phyloP scores from a whole-genome alignment of 2,888 invertebrate species.

The Entomobrya proxima region DNA sequence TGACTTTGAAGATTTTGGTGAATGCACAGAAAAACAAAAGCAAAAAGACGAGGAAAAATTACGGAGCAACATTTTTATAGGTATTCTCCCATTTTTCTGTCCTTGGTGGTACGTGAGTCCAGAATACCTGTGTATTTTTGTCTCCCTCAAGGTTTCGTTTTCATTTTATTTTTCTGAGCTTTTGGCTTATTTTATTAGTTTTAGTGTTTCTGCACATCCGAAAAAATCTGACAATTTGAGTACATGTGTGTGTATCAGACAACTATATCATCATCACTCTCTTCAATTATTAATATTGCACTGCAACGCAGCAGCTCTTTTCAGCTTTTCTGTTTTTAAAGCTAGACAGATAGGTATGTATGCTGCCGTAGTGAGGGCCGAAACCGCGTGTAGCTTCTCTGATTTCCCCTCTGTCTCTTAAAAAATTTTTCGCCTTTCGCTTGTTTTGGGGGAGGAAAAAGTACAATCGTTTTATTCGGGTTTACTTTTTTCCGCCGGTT shows the following conservation, averaged over 20 bases:
- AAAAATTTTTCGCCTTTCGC: conserved; percentile 32
- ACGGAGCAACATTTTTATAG: no score
- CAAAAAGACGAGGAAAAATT: no score
- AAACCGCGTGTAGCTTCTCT: conserved; percentile 43
- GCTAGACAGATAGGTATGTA: conserved; percentile 48
- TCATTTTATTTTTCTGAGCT: not conserved
- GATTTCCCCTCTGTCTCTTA: conserved; percentile 67
- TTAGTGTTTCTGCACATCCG: conserved; percentile 5
- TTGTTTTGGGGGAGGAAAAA: conserved; percentile 6
- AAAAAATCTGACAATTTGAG: not conserved
- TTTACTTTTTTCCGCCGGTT: no score
- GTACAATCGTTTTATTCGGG: no score
- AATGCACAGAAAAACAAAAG: no score
- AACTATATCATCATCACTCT: not conserved
- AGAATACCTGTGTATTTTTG: no score
- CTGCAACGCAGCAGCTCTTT: conserved; percentile 17
- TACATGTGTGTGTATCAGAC: not conserved
- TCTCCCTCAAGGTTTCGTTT: no score
- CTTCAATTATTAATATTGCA: conserved; percentile 61
- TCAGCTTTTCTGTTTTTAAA: conserved; percentile 23
- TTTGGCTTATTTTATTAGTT: no score
- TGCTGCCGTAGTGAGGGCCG: not conserved
- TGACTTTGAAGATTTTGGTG: no score
- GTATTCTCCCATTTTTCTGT: no score
- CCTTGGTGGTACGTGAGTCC: no score